Evolutionary conservation across 2,797 vertebrate genomes (phyloP).

Genomic region (Lepus townsendii): DNA sequence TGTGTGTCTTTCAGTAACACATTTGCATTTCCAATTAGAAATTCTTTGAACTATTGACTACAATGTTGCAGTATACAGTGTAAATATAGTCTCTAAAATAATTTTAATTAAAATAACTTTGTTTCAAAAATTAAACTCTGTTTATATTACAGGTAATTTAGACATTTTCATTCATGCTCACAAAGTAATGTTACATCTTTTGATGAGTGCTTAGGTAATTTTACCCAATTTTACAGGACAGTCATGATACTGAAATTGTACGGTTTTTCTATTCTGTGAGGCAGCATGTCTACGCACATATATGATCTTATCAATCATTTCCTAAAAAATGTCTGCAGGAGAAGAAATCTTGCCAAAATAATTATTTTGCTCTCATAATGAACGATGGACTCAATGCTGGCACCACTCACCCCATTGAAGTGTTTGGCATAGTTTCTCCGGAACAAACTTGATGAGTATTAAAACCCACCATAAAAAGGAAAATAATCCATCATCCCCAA

Average conservation of each 20-base stretch:
- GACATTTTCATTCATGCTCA: conserved; percentile 46
- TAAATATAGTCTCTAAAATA: neutral
- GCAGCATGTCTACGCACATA: conserved; percentile 39
- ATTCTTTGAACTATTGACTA: neutral
- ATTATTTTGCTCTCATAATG: conserved; percentile 20
- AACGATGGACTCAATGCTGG: conserved; percentile 47
- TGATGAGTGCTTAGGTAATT: neutral
- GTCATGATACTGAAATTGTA: conserved; percentile 41
- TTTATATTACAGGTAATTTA: neutral
- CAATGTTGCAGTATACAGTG: accelerated
- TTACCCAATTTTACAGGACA: conserved; percentile 15
- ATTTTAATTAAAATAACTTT: conserved; percentile 41
- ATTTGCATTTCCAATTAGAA: conserved; percentile 18
- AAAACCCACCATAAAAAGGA: neutral
- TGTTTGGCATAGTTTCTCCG: conserved; percentile 41
- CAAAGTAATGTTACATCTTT: conserved; percentile 20
- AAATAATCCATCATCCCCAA: neutral
- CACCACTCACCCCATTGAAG: conserved; percentile 36
- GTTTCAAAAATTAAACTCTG: neutral
- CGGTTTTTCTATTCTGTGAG: neutral
- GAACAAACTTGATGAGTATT: conserved; percentile 18
- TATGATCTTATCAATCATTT: conserved; percentile 62
- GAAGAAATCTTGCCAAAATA: conserved; percentile 58
- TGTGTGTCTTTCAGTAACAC: neutral
- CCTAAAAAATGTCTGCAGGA: conserved; percentile 48